These are phyloP conservation scores for Turnix velox DNA, from an alignment of 2,113 vertebrate species.

Conservation along the genomic window DNA sequence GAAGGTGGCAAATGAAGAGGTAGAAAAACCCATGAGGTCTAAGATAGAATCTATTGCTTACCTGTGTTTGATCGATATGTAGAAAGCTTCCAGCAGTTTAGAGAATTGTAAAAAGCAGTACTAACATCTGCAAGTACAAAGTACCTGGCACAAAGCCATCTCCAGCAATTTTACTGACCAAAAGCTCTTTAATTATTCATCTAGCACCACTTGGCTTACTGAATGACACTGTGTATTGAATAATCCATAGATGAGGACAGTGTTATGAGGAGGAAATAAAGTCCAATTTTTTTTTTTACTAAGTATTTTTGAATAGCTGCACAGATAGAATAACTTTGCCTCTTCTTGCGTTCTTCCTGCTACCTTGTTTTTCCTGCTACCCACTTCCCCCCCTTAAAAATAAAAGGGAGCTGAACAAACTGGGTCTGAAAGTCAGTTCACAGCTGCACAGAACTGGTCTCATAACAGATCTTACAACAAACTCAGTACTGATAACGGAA, in stretches of 20 bases:
- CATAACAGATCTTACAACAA: not conserved
- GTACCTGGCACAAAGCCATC: not conserved
- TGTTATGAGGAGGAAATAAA: not conserved
- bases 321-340: not conserved
- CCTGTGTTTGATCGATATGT: not conserved
- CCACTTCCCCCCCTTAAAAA: not conserved
- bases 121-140: not conserved
- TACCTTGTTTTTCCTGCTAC: not conserved
- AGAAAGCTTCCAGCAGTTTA: not conserved
- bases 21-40: not conserved
- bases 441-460: not conserved
- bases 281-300: not conserved
- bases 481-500: not conserved
- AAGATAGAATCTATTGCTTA: not conserved
- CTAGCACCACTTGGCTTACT: not conserved
- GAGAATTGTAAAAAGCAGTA: not conserved
- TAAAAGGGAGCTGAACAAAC: not conserved
- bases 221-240: not conserved
- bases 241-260: not conserved
- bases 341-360: not conserved
- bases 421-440: not conserved
- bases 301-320: not conserved
- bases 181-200: conserved; percentile 33
- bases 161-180: not conserved
- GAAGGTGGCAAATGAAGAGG: not conserved